phyloP scores from a whole-genome alignment of 2,797 vertebrate genomes.

The Monodelphis domestica region DNA sequence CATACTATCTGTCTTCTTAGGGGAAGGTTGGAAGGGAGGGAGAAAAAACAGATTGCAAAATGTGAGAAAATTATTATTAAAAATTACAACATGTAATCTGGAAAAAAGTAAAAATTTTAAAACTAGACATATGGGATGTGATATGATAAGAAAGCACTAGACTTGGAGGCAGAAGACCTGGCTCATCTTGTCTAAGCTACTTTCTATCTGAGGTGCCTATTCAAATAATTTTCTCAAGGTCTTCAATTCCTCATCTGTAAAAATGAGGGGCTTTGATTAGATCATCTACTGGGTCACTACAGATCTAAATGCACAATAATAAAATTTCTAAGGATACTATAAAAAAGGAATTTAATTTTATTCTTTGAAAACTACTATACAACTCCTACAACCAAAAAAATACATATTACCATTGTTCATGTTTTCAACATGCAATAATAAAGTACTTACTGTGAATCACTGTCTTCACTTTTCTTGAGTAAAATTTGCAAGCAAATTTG shows the following conservation, averaged over 20 bases:
- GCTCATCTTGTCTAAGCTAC: too few species aligned
- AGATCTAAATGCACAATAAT: neutral
- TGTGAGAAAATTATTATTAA: too few species aligned
- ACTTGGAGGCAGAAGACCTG: too few species aligned
- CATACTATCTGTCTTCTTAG: too few species aligned
- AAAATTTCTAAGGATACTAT: neutral
- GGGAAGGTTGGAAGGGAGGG: too few species aligned
- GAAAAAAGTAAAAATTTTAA: too few species aligned
- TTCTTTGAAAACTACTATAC: neutral
- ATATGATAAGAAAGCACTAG: too few species aligned
- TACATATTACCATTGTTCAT: neutral
- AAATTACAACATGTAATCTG: too few species aligned
- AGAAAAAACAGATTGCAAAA: too few species aligned
- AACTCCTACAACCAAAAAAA: neutral
- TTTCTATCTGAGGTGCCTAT: neutral
- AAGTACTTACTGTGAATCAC: neutral
- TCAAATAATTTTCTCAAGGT: neutral
- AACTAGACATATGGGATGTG: too few species aligned
- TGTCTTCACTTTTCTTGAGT: slow-evolving; percentile 44
- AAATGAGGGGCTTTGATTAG: neutral
- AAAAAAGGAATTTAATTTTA: neutral
- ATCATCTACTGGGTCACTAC: neutral
- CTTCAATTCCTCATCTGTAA: neutral
- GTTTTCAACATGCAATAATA: neutral
- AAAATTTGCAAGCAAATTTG: slow-evolving; percentile 60